Conservation (phyloP, 1,140 invertebrate genomes). For the Drosophila pandora region DNA sequence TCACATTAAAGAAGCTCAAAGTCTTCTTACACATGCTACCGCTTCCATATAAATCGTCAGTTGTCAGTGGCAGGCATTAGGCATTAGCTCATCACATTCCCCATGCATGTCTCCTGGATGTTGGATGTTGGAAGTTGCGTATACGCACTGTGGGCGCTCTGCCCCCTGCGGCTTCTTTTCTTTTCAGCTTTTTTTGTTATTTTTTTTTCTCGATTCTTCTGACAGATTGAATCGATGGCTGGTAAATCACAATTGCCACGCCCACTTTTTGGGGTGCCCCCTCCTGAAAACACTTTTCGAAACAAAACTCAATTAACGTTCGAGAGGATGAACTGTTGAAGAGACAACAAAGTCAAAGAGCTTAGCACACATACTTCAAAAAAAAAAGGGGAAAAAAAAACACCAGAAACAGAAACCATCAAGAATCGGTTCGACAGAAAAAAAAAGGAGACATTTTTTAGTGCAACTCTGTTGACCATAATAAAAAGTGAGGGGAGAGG, state of each 20-base stretch:
- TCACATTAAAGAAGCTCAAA: slow-evolving; percentile 25
- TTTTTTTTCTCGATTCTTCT: slow-evolving; percentile 3
- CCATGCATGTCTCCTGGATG: neutral
- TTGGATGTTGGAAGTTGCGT: slow-evolving; percentile 15
- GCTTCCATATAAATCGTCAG: slow-evolving; percentile 38
- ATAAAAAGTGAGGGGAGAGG: neutral
- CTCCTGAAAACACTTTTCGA: slow-evolving; percentile 2
- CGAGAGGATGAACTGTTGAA: slow-evolving; percentile 23
- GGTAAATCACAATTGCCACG: slow-evolving; percentile 28
- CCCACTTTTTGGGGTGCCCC: neutral
- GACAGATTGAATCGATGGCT: slow-evolving; percentile 30
- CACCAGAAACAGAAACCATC: neutral
- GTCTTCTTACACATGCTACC: slow-evolving; percentile 21
- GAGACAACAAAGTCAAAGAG: slow-evolving; percentile 37
- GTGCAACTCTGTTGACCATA: slow-evolving; percentile 44
- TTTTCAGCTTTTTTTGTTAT: neutral
- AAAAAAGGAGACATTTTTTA: slow-evolving; percentile 8
- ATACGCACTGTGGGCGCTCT: slow-evolving; percentile 20
- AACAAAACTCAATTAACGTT: slow-evolving; percentile 44
- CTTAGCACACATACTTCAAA: slow-evolving; percentile 5
- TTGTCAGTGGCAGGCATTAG: slow-evolving; percentile 52
- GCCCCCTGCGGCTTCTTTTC: neutral
- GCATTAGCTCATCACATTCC: slow-evolving; percentile 34
- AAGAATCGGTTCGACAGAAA: neutral
- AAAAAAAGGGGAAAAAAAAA: neutral